Base-by-base conservation (phyloP, 1,140 invertebrate species). In the Lasioglossum baleicum region DNA sequence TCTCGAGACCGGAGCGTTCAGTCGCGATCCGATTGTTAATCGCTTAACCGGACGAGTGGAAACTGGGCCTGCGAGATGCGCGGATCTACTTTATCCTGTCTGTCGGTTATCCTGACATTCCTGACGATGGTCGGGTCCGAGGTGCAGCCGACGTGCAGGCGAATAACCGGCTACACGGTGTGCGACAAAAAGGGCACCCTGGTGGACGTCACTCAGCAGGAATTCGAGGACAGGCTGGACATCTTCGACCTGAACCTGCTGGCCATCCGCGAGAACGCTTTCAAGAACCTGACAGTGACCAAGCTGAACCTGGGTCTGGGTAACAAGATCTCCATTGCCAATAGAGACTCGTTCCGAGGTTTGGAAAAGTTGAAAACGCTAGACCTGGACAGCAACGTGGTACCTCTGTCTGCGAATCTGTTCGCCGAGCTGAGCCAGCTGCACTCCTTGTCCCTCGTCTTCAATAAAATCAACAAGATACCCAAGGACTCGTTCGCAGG, bases 361-460 rank as follows among this genome's bases (percentile, higher is more conserved):
- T 13, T 87, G 67, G 70, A 60, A 6, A 75, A 64, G 0, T 51
- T 87, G 31, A 42, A 69, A 3, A 8, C 22, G 4, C 78, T 87
- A 1, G n/a, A 81, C 0, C 58, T 87, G 35, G 83, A 87, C 61
- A 44, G 22, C 35, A 87, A 87, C 44, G 42, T 53, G 22, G 11
- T 87, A 4, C 0, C 70, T 2, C 60, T 87, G 56, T 77, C 74
- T 8, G 22, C 53, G 2, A 71, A 75, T 51, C 64, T 87, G 42
- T 87, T 87, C 66, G 42, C 80, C 7, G 78, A 87, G n/a, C 13
- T 87, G 40, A 44, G 11, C n/a, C 58, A 74, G 8, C 15, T 87
- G 35, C n/a, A n/a, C 0, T 72, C 65, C 3, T 7, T 87, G 10
- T 83, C 76, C 0, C 7, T 87, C 31, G 10, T 70, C 20, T 78